Evolutionary conservation across 1,140 invertebrate species (phyloP), one percentile per base, ranked within the genome.

Genomic region (Rhagoletis zephyria): DNA sequence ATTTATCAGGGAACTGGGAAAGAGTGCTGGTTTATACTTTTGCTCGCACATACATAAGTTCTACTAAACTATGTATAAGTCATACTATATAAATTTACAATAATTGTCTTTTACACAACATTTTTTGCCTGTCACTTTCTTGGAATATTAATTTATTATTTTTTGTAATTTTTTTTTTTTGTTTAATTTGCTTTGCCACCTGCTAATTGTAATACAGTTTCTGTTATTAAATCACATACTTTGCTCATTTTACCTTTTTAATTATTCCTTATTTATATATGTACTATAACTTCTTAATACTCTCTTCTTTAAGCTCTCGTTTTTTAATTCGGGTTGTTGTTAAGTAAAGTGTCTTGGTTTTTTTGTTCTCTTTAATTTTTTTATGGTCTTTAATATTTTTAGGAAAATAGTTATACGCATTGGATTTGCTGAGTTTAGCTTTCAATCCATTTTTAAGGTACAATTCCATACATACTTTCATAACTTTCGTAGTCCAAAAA

Each of bases 221-320:
- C 45, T 74, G 6, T 67, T 56, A 30, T 30, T 51, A 48, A 81
- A 81, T 81, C 48, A 81, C 74, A 81, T 56, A 19, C 74, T 81
- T 81, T 81, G 74, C 74, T 56, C 14, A 30, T 81, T 81, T 42
- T 74, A 14, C 42, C 45, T 40, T 42, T 81, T 30, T 56, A 30
- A 12, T 10, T 81, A 45, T 45, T 7, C 3, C 1, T 70, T 56
- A 9, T 59, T 45, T 67, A 7, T 7, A 7, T 7, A 7, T 60
- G 42, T 67, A 10, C 1, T 10, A 12, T 67, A 40, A 40, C 67
- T 48, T 56, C 48, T 81, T 81, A 81, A 81, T 81, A 81, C 48
- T 81, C 48, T 81, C 45, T 81, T 81, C 45, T 10, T 81, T 81
- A 81, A 81, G 74, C 74, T 81, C 74, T 81, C 48, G 74, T 56